Evolutionary conservation across 2,888 invertebrate genomes (phyloP).

Genomic region (Bedellia somnulentella): DNA sequence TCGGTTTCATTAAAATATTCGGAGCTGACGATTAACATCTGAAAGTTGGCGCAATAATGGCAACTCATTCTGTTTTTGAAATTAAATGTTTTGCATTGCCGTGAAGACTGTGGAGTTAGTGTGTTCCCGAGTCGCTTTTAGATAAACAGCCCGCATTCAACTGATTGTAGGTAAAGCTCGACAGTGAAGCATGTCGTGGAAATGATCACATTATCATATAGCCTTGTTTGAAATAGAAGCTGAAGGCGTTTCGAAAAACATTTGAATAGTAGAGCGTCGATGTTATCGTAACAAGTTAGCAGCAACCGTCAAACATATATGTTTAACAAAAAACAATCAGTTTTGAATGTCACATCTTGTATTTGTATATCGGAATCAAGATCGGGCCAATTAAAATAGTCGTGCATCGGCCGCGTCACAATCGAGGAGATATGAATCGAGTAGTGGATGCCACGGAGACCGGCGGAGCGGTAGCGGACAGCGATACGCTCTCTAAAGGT

Average conservation of each 20-base stretch:
- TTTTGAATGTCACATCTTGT: constrained; percentile 2
- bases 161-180: too few relatives aligned
- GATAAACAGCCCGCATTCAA: constrained; percentile 3
- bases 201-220: too few relatives aligned
- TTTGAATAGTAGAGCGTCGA: too few relatives aligned
- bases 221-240: too few relatives aligned
- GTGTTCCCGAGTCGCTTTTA: not conserved
- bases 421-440: constrained; percentile 43
- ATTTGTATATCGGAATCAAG: constrained; percentile 6
- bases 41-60: constrained; percentile 1
- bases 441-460: constrained; percentile 12
- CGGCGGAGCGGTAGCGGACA: constrained; percentile 1
- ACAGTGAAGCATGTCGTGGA: too few relatives aligned
- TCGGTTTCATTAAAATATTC: constrained; percentile 54
- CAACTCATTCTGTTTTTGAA: constrained; percentile 1
- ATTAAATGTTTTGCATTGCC: not conserved
- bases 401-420: constrained; percentile 55
- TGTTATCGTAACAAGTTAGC: too few relatives aligned
- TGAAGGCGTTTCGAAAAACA: constrained; percentile 1
- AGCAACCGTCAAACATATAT: constrained; percentile 8
- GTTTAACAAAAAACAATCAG: constrained; percentile 6
- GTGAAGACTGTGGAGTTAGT: not conserved
- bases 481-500: too few relatives aligned
- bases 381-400: constrained; percentile 54
- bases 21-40: constrained; percentile 4